phyloP scores from a whole-genome alignment of 2,797 vertebrate genomes.

The Erethizon dorsatum region DNA sequence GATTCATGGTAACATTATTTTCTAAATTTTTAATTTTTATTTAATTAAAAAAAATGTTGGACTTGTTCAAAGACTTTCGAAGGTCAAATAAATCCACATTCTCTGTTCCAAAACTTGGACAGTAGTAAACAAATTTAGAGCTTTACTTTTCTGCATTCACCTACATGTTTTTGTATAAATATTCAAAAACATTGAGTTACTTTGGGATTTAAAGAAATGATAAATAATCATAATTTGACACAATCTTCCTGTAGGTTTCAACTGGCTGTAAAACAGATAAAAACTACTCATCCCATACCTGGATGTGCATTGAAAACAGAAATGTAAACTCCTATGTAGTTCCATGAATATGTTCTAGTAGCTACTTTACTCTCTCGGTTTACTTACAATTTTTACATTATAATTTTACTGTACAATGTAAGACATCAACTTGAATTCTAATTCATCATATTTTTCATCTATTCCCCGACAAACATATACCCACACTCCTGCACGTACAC shows the following conservation, averaged over 20 bases:
- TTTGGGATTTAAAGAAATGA: slow-evolving; percentile 36
- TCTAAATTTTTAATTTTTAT: neutral
- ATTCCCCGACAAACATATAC: neutral
- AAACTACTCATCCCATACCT: neutral
- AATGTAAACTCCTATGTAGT: neutral
- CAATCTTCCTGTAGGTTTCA: neutral
- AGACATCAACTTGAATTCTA: slow-evolving; percentile 55
- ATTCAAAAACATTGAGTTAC: slow-evolving; percentile 13
- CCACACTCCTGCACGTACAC: neutral
- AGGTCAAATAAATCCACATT: slow-evolving; percentile 28
- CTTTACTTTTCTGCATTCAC: slow-evolving; percentile 26
- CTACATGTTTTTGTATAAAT: neutral
- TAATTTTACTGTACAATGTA: neutral
- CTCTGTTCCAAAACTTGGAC: neutral
- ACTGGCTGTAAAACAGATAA: neutral
- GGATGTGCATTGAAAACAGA: slow-evolving; percentile 36
- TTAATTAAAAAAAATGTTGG: slow-evolving; percentile 20
- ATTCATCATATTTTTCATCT: slow-evolving; percentile 6
- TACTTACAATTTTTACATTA: slow-evolving; percentile 30
- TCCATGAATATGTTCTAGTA: slow-evolving; percentile 44
- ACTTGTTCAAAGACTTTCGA: slow-evolving; percentile 12
- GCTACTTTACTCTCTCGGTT: slow-evolving; percentile 31
- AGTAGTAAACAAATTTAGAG: slow-evolving; percentile 24
- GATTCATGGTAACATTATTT: neutral
- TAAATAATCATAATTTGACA: neutral